Evolutionary conservation across 2,888 invertebrate species (phyloP).

Genomic region (Oligia strigilis): DNA sequence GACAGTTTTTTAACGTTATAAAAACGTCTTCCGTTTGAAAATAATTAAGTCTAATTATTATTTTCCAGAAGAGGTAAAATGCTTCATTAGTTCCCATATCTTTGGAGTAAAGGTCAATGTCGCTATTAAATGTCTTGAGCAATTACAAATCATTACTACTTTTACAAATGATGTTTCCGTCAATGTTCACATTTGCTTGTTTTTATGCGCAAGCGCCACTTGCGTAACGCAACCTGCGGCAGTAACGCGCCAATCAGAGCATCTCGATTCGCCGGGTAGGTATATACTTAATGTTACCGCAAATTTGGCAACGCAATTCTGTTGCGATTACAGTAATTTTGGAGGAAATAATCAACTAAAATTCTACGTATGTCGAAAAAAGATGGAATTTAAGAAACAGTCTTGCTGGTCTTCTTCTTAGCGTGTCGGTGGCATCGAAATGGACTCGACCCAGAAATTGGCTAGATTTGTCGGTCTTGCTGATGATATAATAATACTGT

Average conservation of each 20-base stretch:
- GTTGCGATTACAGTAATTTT: constrained; percentile 49
- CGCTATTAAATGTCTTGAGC: neutral
- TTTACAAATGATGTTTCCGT: constrained; percentile 42
- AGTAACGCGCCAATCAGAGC: constrained; percentile 84
- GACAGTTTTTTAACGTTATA: constrained; percentile 27
- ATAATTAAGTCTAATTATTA: neutral
- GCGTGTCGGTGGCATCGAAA: neutral
- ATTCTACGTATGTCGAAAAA: neutral
- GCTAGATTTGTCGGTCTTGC: neutral
- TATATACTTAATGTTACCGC: constrained; percentile 64
- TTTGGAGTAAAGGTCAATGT: neutral
- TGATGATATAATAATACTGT: neutral
- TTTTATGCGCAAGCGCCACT: constrained; percentile 72
- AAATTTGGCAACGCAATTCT: constrained; percentile 65
- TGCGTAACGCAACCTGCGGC: constrained; percentile 70
- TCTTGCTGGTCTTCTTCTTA: neutral
- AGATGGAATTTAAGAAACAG: constrained; percentile 2
- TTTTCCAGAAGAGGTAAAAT: neutral
- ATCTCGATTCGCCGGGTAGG: constrained; percentile 73
- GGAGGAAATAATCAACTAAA: constrained; percentile 17
- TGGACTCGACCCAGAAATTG: neutral
- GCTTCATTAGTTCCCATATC: neutral
- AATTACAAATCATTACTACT: constrained; percentile 13
- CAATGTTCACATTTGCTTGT: constrained; percentile 60
- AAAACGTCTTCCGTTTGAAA: constrained; percentile 27